Conservation (phyloP, 2,888 invertebrate species). For the Caenorhabditis virilis region DNA sequence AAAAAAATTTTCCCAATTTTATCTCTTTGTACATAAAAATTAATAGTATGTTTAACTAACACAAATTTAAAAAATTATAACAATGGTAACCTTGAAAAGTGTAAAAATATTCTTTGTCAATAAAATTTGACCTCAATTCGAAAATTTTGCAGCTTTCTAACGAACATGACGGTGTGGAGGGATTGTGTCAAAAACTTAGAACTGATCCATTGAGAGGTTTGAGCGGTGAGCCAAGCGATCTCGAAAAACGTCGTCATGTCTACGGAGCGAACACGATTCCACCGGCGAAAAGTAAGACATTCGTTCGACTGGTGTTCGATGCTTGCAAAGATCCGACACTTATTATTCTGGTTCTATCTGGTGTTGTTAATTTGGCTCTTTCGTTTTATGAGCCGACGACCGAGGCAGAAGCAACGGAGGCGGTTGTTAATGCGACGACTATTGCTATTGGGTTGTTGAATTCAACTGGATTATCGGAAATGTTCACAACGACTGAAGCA, state of each 20-base stretch:
- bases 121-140: too few species aligned
- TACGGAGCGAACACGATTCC: conserved; percentile 66
- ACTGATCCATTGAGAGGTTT: conserved; percentile 61
- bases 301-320: conserved; percentile 55
- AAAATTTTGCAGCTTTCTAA: conserved; percentile 60
- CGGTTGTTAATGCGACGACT: conserved; percentile 27
- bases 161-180: conserved; percentile 63
- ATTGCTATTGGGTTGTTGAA: conserved; percentile 5
- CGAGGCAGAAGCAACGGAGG: conserved; percentile 17
- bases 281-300: conserved; percentile 59
- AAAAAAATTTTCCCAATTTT: too few species aligned
- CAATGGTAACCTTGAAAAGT: too few species aligned
- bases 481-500: conserved; percentile 21
- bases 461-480: not conserved
- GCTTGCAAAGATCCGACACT: conserved; percentile 66
- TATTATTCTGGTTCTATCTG: conserved; percentile 64
- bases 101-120: too few species aligned
- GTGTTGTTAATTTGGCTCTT: conserved; percentile 63
- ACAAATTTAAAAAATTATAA: too few species aligned
- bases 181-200: conserved; percentile 54
- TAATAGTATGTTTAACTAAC: too few species aligned
- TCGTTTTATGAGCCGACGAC: conserved; percentile 65
- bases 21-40: too few species aligned
- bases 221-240: conserved; percentile 50
- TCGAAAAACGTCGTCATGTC: conserved; percentile 50